Evolutionary conservation across 37 sponge, comb jelly and placozoan genomes (phyloP).

Genomic region (Dysidea cf. avara): DNA sequence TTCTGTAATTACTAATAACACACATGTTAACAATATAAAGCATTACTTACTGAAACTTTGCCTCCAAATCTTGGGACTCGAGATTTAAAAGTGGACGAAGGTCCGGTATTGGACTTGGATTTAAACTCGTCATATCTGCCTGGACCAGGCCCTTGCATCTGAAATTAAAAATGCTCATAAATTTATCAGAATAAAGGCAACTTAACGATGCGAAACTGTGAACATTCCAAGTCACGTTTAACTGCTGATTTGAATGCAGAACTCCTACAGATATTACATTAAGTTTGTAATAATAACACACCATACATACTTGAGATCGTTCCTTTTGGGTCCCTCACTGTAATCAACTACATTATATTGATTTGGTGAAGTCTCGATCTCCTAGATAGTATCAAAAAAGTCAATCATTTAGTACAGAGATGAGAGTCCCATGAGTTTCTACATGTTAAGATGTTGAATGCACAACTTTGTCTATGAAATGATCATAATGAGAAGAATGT

Average conservation of each 20-base stretch:
- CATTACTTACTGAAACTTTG: slow-evolving; percentile 33
- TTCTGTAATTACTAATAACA: slow-evolving; percentile 24
- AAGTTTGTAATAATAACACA: neutral
- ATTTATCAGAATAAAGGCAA: neutral
- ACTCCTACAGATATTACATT: slow-evolving; percentile 29
- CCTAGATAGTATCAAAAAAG: slow-evolving; percentile 37
- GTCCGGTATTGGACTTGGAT: slow-evolving; percentile 4
- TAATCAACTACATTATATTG: slow-evolving; percentile 66
- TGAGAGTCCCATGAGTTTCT: too few relatives aligned
- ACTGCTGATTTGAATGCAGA: slow-evolving; percentile 48
- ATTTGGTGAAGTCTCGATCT: slow-evolving; percentile 58
- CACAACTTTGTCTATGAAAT: too few relatives aligned
- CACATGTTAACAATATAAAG: too few relatives aligned
- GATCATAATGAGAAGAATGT: too few relatives aligned
- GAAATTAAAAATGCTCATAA: neutral
- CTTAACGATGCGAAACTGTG: slow-evolving; percentile 61
- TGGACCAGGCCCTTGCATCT: slow-evolving; percentile 79
- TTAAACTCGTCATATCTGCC: slow-evolving; percentile 54
- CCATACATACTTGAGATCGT: slow-evolving; percentile 46
- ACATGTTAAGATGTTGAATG: too few relatives aligned
- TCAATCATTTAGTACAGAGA: too few relatives aligned
- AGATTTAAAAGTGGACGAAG: slow-evolving; percentile 71
- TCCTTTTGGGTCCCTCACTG: slow-evolving; percentile 32
- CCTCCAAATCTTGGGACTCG: slow-evolving; percentile 66
- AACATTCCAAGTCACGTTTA: slow-evolving; percentile 22